Evolutionary conservation across 2,888 invertebrate species (phyloP), one percentile per base, ranked within the genome.

Genomic region (Blastobasis adustella): DNA sequence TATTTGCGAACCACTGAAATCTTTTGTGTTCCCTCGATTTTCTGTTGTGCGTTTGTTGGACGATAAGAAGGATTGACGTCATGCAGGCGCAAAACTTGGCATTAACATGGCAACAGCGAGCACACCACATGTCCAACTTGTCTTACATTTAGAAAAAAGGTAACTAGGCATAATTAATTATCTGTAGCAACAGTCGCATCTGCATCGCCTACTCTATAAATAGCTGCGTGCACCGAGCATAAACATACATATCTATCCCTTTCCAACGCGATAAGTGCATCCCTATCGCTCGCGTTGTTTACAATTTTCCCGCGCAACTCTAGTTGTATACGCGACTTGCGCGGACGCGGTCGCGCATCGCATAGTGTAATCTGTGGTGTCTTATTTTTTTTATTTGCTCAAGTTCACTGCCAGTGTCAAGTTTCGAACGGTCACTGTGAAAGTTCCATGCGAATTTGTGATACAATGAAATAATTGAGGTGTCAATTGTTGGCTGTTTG

Each of bases 231-330:
- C 23, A 54, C 53, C 60, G 56, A 55, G 60, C 50, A 68, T 65
- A 66, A 67, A 71, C 75, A 75, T 69, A 77, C 59, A 59, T 54
- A 50, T 43, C 57, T 54, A 47, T 79, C 80, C 57, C 72, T 58
- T 57, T 78, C 75, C 49, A 49, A 10, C 60, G 43, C 57, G 5
- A 61, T 75, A 72, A 51, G 50, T 53, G 58, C 48, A 49, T 76
- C 73, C 61, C 66, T 53, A 50, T 75, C 69, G 38, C 63, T 44
- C 72, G 36, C 58, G 59, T 58, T 82, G 80, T 82, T 83, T 84
- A 82, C 73, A 73, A 75, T 76, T 79, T 79, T 76, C 71, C 69
- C 72, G 63, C 56, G 47, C 51, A 10, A 53, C 59, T 57, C 52
- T 60, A 83, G 83, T 83, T 60, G 69, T 61, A 56, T 58, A 64